Evolutionary conservation across 1,140 invertebrate genomes (phyloP).

Genomic region (Drosophila grimshawi): DNA sequence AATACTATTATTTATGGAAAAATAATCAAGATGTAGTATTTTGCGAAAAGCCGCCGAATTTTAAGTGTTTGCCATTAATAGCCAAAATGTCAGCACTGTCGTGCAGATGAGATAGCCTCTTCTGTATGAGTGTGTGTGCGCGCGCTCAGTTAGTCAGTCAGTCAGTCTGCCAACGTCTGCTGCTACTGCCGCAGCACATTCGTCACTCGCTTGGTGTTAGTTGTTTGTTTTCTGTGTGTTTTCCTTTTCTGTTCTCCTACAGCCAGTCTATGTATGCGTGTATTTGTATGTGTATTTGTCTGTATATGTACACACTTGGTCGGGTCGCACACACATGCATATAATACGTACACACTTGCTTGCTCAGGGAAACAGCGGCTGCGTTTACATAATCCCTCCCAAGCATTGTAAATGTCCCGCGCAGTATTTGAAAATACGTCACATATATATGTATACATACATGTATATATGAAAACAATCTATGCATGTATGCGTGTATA

Average conservation of each 20-base stretch:
- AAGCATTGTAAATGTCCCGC: slow-evolving; percentile 42
- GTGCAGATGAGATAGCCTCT: not conserved
- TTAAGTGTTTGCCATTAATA: not conserved
- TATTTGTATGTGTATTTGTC: slow-evolving; percentile 2
- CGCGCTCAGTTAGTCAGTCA: slow-evolving; percentile 52
- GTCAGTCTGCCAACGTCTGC: slow-evolving; percentile 60
- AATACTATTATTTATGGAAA: no score
- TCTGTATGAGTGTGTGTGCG: slow-evolving; percentile 30
- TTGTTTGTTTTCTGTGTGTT: slow-evolving; percentile 30
- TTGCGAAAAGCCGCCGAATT: no score
- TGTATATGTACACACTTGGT: not conserved
- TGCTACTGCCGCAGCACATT: slow-evolving; percentile 64
- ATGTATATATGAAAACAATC: not conserved
- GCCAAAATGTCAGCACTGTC: not conserved
- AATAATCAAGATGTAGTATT: no score
- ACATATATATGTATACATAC: not conserved
- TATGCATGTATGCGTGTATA: not conserved
- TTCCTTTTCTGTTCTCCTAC: slow-evolving; percentile 33
- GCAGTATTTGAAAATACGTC: slow-evolving; percentile 34
- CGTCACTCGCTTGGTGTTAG: slow-evolving; percentile 73
- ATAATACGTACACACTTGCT: slow-evolving; percentile 30
- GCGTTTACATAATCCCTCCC: slow-evolving; percentile 65
- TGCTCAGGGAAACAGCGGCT: slow-evolving; percentile 45
- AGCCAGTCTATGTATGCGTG: not conserved
- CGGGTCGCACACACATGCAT: slow-evolving; percentile 17